Evolutionary conservation across 2,888 invertebrate species (phyloP).

Genomic region (Macrosiphum euphorbiae): DNA sequence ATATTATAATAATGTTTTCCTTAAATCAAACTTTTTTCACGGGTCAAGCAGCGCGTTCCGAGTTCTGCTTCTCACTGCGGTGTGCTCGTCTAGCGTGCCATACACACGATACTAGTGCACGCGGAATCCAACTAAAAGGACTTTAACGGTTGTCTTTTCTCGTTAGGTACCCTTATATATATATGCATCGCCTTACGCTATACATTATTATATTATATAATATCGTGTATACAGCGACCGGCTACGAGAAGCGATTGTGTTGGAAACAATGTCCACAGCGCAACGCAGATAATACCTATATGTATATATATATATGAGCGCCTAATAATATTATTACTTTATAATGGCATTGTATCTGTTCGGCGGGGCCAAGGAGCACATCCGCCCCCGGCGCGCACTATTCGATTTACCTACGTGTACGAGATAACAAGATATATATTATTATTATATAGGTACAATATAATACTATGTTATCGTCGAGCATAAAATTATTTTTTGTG

Average conservation of each 20-base stretch:
- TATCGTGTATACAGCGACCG: not conserved
- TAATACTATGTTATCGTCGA: not conserved
- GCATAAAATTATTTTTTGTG: not conserved
- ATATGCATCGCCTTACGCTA: not conserved
- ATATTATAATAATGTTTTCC: not conserved
- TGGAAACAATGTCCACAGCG: constrained; percentile 25
- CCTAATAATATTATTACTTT: not conserved
- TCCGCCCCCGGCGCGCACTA: not conserved
- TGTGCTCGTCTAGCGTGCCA: not conserved
- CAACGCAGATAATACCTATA: not conserved
- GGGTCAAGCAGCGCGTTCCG: not conserved
- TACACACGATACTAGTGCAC: not conserved
- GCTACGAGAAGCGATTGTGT: constrained; percentile 21
- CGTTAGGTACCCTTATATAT: not conserved
- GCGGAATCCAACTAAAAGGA: not conserved
- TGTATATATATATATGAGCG: not conserved
- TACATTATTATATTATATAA: not conserved
- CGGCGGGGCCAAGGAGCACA: not conserved
- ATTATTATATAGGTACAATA: not conserved
- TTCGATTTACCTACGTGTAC: not conserved
- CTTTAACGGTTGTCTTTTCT: constrained; percentile 6
- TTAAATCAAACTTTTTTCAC: not conserved
- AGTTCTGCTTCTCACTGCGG: not conserved
- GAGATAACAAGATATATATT: not conserved
- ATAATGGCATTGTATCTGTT: constrained; percentile 1